Evolutionary conservation across 2,797 vertebrate genomes (phyloP).

Genomic region (Arremon aurantiirostris): DNA sequence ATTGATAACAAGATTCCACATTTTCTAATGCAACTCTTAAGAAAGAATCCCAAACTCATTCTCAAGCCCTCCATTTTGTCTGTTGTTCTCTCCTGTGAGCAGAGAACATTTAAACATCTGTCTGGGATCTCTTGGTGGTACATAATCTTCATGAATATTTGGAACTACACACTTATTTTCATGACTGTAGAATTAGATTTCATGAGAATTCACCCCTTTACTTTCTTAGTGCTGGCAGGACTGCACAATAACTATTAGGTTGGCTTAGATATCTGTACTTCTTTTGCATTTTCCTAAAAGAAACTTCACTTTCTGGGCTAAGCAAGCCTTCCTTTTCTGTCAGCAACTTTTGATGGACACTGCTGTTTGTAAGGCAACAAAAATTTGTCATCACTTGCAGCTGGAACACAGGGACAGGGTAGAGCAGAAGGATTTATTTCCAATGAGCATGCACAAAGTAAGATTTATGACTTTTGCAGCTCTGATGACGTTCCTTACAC

Average conservation of each 20-base stretch:
- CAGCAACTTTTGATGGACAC: neutral
- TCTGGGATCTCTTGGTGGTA: neutral
- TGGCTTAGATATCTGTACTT: neutral
- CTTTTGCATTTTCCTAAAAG: neutral
- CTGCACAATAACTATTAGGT: neutral
- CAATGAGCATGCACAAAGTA: slow-evolving; percentile 73
- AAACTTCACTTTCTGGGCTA: neutral
- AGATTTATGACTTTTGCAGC: slow-evolving; percentile 77
- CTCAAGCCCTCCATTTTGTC: slow-evolving; percentile 14
- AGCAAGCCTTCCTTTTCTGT: neutral
- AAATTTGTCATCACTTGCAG: slow-evolving; percentile 50
- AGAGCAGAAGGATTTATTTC: slow-evolving; percentile 67
- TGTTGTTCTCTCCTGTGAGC: neutral
- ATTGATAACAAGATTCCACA: slow-evolving; percentile 20
- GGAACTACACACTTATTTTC: neutral
- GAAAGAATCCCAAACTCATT: neutral
- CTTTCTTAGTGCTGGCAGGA: neutral
- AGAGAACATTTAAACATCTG: neutral
- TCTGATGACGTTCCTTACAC: slow-evolving; percentile 69
- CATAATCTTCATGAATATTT: neutral
- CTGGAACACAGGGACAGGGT: slow-evolving; percentile 43
- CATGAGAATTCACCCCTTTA: neutral
- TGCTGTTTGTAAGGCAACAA: slow-evolving; percentile 15
- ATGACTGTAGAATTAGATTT: neutral
- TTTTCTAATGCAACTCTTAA: neutral